phyloP scores from a whole-genome alignment of 2,797 vertebrate genomes.

The Rhinatrema bivittatum region DNA sequence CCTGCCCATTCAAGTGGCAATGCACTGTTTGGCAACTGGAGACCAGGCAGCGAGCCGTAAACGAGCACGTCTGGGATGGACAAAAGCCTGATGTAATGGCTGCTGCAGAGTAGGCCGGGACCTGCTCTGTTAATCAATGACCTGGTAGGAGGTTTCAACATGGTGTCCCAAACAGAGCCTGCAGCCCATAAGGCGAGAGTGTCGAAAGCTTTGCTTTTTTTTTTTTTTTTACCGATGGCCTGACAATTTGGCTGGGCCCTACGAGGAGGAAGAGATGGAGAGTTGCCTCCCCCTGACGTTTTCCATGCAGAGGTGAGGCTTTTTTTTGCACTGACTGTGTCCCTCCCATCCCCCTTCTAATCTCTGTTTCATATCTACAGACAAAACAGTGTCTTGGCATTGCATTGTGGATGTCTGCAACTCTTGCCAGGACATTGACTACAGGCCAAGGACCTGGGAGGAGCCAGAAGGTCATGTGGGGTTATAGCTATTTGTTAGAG shows the following conservation, averaged over 20 bases:
- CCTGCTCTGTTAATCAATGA: conserved; percentile 3
- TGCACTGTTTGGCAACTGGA: not conserved
- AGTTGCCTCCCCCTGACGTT: not conserved
- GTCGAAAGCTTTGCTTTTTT: not conserved
- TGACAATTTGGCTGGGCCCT: fast-evolving
- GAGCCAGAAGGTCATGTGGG: conserved; percentile 40
- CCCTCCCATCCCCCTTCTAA: conserved; percentile 20
- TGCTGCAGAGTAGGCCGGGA: not conserved
- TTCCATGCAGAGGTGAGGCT: conserved; percentile 13
- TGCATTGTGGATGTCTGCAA: conserved; percentile 40
- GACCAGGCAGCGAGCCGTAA: not conserved
- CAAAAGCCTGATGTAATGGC: not conserved
- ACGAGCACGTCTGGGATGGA: not conserved
- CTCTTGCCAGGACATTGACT: conserved; percentile 35
- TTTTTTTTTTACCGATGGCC: not conserved
- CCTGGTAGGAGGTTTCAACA: not conserved
- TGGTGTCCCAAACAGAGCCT: fast-evolving
- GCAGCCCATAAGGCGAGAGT: fast-evolving
- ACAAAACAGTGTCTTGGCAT: conserved; percentile 48
- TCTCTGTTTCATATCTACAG: conserved; percentile 43
- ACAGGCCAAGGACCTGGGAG: conserved; percentile 36
- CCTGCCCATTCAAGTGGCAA: not conserved
- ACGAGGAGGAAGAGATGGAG: not conserved
- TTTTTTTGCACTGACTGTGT: conserved; percentile 7
- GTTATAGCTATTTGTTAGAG: conserved; percentile 38